Percentiles rank a stretch among this genome's conserved stretches.
Conservation (phyloP, 2,888 invertebrate genomes). For the Fabriciana adippe region DNA sequence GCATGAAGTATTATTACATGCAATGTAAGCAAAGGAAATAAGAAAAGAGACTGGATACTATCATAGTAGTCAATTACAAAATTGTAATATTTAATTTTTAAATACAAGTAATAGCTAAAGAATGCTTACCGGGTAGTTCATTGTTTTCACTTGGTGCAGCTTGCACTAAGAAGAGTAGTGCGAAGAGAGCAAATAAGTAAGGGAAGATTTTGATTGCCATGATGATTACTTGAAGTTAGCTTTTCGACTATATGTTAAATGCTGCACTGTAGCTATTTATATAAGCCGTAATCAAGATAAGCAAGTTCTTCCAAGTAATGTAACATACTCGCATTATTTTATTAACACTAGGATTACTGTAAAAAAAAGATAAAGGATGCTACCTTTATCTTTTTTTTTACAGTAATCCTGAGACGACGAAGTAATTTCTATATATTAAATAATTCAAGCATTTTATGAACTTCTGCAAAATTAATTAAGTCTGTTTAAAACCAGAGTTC, state of each 20-base stretch:
- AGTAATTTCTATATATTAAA: too few species aligned
- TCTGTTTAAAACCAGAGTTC: too few species aligned
- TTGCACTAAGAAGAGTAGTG: slow-evolving; percentile 10
- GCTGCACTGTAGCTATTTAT: background rate
- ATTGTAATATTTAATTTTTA: too few species aligned
- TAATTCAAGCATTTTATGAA: too few species aligned
- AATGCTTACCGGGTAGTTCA: slow-evolving; percentile 6
- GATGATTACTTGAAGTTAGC: slow-evolving; percentile 2
- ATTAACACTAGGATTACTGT: background rate
- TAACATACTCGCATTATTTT: background rate
- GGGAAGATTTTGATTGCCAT: slow-evolving; percentile 12
- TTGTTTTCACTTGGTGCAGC: slow-evolving; percentile 16
- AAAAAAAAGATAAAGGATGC: background rate
- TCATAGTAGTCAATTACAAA: too few species aligned
- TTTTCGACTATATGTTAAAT: background rate
- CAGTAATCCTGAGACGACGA: too few species aligned
- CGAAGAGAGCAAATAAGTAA: slow-evolving; percentile 4
- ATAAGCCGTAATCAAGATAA: background rate
- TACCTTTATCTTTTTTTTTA: too few species aligned
- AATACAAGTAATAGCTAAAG: too few species aligned
- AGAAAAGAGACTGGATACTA: too few species aligned
- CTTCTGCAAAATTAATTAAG: too few species aligned
- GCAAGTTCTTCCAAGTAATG: background rate
- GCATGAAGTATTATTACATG: too few species aligned
- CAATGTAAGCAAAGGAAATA: too few species aligned